These are phyloP conservation scores for Cheilosia grossa DNA, from an alignment of 2,888 invertebrate species.

Conservation along the genomic window DNA sequence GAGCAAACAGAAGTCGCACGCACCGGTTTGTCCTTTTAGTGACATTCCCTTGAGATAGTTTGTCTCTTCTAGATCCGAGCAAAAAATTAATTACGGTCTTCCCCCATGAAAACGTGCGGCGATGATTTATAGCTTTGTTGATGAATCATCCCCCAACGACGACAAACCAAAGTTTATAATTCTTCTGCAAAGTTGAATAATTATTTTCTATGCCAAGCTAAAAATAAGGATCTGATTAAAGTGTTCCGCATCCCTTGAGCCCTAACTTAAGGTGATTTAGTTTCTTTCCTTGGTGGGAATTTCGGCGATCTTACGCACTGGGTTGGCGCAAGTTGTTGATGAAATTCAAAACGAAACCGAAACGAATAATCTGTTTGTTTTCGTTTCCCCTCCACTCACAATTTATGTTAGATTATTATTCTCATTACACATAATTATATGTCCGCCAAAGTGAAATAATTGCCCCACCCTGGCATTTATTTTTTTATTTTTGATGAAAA, in stretches of 20 bases:
- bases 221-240: not conserved
- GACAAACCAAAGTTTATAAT: slow-evolving; percentile 1
- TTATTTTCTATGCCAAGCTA: not conserved
- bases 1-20: not conserved
- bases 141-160: not conserved
- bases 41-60: not conserved
- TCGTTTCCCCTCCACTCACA: not conserved
- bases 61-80: not conserved
- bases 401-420: slow-evolving; percentile 16
- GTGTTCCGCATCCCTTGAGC: not conserved
- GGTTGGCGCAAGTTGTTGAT: not conserved
- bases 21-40: not conserved
- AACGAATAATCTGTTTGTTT: not conserved
- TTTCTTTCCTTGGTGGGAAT: not conserved
- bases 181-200: not conserved
- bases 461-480: not conserved
- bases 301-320: not conserved
- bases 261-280: slow-evolving; percentile 4
- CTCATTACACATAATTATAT: slow-evolving; percentile 12
- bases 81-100: not conserved
- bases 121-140: not conserved
- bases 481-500: slow-evolving; percentile 19
- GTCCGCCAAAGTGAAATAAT: slow-evolving; percentile 7
- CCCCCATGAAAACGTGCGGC: not conserved
- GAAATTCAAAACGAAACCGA: not conserved